Percentiles rank a stretch among this genome's conserved stretches.
phyloP scores from a whole-genome alignment of 2,888 invertebrate species.

The Latrodectus elegans region DNA sequence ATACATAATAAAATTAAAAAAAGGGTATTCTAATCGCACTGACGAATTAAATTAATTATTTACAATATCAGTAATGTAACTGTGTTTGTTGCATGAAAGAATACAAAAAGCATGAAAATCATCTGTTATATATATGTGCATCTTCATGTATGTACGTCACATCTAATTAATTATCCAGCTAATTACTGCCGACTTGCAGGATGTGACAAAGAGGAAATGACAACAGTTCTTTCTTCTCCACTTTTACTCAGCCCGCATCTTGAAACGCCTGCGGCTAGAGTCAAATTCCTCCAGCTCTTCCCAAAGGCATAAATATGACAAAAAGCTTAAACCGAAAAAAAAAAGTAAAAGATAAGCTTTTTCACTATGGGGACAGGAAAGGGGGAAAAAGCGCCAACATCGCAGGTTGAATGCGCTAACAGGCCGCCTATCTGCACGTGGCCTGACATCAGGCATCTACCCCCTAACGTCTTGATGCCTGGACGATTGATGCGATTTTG shows the following conservation, averaged over 20 bases:
- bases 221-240: neutral
- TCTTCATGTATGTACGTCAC: too few species aligned
- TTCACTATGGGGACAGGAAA: neutral
- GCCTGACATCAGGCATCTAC: conserved; percentile 24
- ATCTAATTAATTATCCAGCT: too few species aligned
- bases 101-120: too few species aligned
- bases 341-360: neutral
- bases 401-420: conserved; percentile 55
- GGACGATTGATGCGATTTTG: conserved; percentile 66
- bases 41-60: too few species aligned
- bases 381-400: conserved; percentile 1
- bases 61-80: too few species aligned
- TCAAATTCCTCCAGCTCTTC: conserved; percentile 9
- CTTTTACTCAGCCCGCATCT: neutral
- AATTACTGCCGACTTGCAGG: too few species aligned
- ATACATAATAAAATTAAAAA: too few species aligned
- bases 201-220: neutral
- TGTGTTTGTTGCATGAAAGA: too few species aligned
- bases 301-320: neutral
- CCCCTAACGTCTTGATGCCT: conserved; percentile 14
- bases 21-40: too few species aligned
- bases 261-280: neutral
- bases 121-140: too few species aligned
- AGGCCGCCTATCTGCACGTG: conserved; percentile 60
- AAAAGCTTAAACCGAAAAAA: conserved; percentile 5